Evolutionary conservation across 1,140 invertebrate genomes (phyloP), one percentile per base, ranked within the genome.

Genomic region (Brachionus koreanus): DNA sequence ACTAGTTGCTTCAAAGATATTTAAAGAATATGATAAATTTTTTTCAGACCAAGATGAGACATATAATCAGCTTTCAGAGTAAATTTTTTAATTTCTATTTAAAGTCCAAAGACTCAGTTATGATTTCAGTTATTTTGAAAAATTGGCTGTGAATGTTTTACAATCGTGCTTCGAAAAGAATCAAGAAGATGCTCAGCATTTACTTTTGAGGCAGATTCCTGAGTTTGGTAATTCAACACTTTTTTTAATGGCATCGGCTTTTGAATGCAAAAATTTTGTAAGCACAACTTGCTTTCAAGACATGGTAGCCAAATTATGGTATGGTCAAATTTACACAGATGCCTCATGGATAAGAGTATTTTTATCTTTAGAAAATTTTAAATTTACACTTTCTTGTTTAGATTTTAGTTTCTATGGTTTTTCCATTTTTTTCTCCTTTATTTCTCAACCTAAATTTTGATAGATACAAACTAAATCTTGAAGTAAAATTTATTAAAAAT

Each of bases 1-100:
- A 16, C 49, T 82, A 35, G 33, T 82, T 13, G 79, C 79, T 19
- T 65, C 79, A 4, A 82, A 69, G 37, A 46, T 82, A 23, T 82
- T 67, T 37, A 82, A 23, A 43, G 23, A 52, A 35, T 67, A 67
- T 43, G n/a, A 39, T 25, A 35, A 65, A 33, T 13, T 79, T 9
- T 19, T 65, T 39, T 13, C 33, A 5, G 61, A 52, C 13, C 29
- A 63, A 29, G 76, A 57, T 12, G 76, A 79, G 5, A 13, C 33
- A 25, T 74, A 46, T 25, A n/a, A 12, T 13, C 16, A 74, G 10
- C 10, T 49, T 3, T 13, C 69, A 9, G 69, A 46, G 69, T 74
- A 46, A 46, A 6, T 74, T 23, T 46, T 46, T 16, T 10, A n/a
- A 67, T 33, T n/a, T 39, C 39, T 13, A 33, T 4, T 0, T 5